Conservation (phyloP, 2,113 vertebrate genomes). For the Rhineura floridana region DNA sequence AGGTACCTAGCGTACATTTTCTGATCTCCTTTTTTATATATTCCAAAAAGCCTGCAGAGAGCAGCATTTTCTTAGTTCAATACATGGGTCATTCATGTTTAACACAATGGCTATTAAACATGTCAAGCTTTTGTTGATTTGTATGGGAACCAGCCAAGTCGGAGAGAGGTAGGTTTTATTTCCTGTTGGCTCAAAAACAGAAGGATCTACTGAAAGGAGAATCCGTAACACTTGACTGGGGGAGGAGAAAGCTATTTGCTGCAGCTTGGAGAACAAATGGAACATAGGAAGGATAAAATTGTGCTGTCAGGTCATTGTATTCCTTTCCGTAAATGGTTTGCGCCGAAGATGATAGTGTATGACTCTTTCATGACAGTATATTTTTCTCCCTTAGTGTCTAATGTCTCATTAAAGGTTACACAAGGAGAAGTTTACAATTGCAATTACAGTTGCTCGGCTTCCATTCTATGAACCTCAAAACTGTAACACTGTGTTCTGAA, state of each 20-base stretch:
- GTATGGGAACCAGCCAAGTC: neutral
- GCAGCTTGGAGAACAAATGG: neutral
- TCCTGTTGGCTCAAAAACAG: neutral
- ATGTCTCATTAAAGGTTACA: neutral
- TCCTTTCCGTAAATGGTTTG: neutral
- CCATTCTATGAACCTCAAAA: neutral
- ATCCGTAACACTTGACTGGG: accelerated
- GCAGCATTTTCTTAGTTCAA: neutral
- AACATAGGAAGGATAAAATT: neutral
- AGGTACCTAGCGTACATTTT: neutral
- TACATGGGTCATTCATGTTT: neutral
- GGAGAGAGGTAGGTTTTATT: neutral
- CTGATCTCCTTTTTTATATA: neutral
- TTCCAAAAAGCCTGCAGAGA: neutral
- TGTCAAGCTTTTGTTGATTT: neutral
- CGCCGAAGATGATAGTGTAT: neutral
- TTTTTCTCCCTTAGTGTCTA: neutral
- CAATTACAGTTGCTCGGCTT: neutral
- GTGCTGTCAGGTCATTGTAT: too few relatives aligned
- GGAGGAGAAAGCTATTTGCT: neutral
- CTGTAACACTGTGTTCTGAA: neutral
- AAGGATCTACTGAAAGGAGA: neutral
- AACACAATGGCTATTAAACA: neutral
- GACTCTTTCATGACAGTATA: neutral
- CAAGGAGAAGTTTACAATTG: neutral